These are phyloP conservation scores for Huso huso DNA, from an alignment of 2,797 vertebrate genomes.

Conservation along the genomic window DNA sequence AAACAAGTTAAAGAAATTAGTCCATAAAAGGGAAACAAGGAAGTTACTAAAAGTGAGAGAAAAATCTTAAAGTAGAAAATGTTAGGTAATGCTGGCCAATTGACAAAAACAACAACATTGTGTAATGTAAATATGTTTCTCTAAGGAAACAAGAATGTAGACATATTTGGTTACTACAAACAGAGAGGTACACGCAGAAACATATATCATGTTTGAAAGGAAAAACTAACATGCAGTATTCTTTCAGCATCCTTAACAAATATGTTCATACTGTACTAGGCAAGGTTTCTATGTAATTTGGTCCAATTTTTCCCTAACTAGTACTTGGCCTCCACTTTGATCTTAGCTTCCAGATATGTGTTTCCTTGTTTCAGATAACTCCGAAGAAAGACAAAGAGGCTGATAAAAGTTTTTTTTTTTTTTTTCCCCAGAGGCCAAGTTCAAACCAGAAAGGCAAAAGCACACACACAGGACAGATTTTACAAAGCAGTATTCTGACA, in stretches of 20 bases:
- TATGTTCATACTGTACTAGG: conserved; percentile 3
- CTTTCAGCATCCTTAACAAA: background rate
- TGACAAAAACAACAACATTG: no score
- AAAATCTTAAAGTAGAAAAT: no score
- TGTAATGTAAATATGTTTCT: no score
- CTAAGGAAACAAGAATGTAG: no score
- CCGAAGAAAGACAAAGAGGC: conserved; percentile 62
- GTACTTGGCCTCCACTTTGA: conserved; percentile 76
- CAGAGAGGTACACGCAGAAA: no score
- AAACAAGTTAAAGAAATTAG: no score
- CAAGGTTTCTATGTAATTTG: conserved; percentile 44
- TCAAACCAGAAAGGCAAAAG: conserved; percentile 51
- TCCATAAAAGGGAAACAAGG: no score
- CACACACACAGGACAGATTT: conserved; percentile 34
- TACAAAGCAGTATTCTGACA: conserved; percentile 39
- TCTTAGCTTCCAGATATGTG: conserved; percentile 72
- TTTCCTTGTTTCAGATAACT: conserved; percentile 62
- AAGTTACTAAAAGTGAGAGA: no score
- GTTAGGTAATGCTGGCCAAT: no score
- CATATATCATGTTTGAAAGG: background rate
- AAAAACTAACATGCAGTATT: background rate
- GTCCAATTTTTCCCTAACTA: conserved; percentile 57
- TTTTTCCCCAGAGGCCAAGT: conserved; percentile 44
- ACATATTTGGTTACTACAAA: no score
- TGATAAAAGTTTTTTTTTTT: conserved; percentile 72